These are phyloP conservation scores for Schizotus pectinicornis DNA, from an alignment of 2,888 invertebrate species.

Conservation along the genomic window DNA sequence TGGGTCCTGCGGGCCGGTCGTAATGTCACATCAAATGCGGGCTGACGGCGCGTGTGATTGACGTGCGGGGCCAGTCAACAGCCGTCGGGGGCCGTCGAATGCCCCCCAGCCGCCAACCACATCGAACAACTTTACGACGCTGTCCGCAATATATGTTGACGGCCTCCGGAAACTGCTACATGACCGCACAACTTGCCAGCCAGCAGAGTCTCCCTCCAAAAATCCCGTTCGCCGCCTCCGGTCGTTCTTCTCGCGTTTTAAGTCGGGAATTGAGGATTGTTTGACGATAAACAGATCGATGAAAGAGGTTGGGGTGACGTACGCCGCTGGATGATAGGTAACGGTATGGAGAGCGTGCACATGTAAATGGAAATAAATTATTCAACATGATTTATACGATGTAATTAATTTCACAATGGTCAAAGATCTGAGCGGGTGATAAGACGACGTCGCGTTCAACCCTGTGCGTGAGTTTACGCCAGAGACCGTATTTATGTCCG, in stretches of 20 bases:
- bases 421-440: conserved; percentile 19
- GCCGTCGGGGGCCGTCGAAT: conserved; percentile 29
- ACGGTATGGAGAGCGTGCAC: conserved; percentile 25
- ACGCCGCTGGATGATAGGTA: background rate
- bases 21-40: conserved; percentile 29
- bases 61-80: conserved; percentile 32
- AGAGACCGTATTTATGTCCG: conserved; percentile 21
- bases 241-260: too few species aligned
- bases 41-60: conserved; percentile 32
- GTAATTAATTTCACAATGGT: conserved; percentile 35
- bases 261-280: too few species aligned
- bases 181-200: conserved; percentile 19
- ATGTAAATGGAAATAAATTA: conserved; percentile 35
- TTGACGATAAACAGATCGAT: too few species aligned
- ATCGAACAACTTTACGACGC: conserved; percentile 25
- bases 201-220: conserved; percentile 14
- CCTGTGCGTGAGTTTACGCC: conserved; percentile 20
- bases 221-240: background rate
- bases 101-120: conserved; percentile 18
- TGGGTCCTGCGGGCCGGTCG: conserved; percentile 12
- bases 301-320: background rate
- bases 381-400: conserved; percentile 34
- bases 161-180: conserved; percentile 22
- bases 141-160: conserved; percentile 24
- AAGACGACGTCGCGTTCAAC: conserved; percentile 21